phyloP scores from a whole-genome alignment of 2,888 invertebrate species.

The Cyclophora punctaria region DNA sequence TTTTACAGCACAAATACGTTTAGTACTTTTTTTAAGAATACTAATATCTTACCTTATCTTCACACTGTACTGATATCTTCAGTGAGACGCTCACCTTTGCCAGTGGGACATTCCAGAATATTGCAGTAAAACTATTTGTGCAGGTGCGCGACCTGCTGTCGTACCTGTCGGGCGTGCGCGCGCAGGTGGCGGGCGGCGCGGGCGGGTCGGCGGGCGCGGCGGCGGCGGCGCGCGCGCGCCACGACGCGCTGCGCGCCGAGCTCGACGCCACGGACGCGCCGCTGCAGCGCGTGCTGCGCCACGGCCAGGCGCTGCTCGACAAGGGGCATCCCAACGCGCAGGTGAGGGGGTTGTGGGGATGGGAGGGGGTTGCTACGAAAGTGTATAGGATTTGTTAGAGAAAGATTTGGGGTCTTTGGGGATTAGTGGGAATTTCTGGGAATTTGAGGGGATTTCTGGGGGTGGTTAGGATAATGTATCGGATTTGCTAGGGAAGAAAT shows the following conservation, averaged over 20 bases:
- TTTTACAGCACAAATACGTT: background rate
- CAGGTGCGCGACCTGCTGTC: constrained; percentile 89
- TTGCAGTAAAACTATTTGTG: too few relatives aligned
- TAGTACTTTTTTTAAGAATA: background rate
- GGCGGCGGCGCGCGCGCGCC: constrained; percentile 84
- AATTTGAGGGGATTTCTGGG: too few relatives aligned
- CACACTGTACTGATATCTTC: background rate
- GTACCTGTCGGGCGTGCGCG: constrained; percentile 89
- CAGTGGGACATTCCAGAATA: too few relatives aligned
- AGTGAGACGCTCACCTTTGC: too few relatives aligned
- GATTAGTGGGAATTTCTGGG: too few relatives aligned
- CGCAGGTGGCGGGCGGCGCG: constrained; percentile 83
- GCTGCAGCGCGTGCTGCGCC: constrained; percentile 79
- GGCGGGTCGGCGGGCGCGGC: constrained; percentile 86
- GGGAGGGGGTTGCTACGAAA: too few relatives aligned
- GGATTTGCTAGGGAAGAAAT: too few relatives aligned
- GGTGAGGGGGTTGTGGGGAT: constrained; percentile 7
- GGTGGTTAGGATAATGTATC: too few relatives aligned
- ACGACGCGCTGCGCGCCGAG: constrained; percentile 55
- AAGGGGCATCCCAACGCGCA: constrained; percentile 78
- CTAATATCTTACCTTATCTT: background rate
- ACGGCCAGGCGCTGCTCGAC: constrained; percentile 88
- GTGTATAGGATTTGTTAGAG: too few relatives aligned
- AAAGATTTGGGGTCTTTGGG: too few relatives aligned
- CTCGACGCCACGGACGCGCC: constrained; percentile 89